These are phyloP conservation scores for Albula goreensis DNA, from an alignment of 2,113 vertebrate genomes.

Conservation along the genomic window DNA sequence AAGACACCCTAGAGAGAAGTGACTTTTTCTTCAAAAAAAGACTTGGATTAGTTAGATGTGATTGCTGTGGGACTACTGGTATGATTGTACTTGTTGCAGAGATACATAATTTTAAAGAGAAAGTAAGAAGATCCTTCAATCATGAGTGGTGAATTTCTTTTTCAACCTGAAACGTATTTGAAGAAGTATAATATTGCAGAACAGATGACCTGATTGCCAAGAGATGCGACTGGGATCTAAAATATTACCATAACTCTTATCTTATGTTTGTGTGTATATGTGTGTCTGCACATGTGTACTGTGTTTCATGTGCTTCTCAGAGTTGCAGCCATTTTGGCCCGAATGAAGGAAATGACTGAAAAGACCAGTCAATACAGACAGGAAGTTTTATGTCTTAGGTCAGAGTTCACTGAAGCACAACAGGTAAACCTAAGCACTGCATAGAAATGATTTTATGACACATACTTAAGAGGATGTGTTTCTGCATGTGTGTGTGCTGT, in stretches of 20 bases:
- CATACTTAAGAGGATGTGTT: neutral
- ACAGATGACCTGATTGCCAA: neutral
- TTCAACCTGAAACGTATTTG: too few relatives aligned
- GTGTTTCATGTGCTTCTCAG: constrained; percentile 40
- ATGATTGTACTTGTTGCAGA: neutral
- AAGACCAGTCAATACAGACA: constrained; percentile 40
- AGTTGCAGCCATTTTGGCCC: constrained; percentile 44
- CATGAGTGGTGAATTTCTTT: too few relatives aligned
- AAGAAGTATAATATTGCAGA: neutral
- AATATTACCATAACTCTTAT: neutral
- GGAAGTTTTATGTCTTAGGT: constrained; percentile 39
- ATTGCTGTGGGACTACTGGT: neutral
- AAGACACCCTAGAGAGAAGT: neutral
- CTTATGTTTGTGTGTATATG: neutral
- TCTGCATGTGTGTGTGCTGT: neutral
- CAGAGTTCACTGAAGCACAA: constrained; percentile 39
- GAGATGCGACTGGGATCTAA: neutral
- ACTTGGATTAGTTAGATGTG: neutral
- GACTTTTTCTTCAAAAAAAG: neutral
- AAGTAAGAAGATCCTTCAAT: too few relatives aligned
- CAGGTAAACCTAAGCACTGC: constrained; percentile 52
- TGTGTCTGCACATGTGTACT: neutral
- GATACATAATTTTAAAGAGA: too few relatives aligned
- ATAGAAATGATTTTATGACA: too few relatives aligned
- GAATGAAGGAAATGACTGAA: constrained; percentile 50